These are phyloP conservation scores for Apodemia zela DNA, from an alignment of 2,888 invertebrate species.

Conservation along the genomic window DNA sequence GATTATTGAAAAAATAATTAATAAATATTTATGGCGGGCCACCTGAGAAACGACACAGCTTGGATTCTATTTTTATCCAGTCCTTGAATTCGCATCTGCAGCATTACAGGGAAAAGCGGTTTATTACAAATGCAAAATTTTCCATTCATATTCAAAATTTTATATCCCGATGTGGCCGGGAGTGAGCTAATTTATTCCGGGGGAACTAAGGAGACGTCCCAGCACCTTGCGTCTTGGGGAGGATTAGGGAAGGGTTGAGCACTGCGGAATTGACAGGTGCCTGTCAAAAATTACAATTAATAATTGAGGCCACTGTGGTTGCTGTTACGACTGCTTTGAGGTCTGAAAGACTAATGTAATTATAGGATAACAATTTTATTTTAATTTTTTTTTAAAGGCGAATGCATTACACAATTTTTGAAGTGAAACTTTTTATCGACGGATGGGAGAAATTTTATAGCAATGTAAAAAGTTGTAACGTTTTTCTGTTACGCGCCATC, in stretches of 20 bases:
- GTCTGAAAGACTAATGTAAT: background rate
- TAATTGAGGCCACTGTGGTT: conserved; percentile 69
- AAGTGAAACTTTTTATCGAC: no score
- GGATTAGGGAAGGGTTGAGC: conserved; percentile 76
- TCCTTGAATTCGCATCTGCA: conserved; percentile 70
- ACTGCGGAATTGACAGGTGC: conserved; percentile 78
- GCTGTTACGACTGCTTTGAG: conserved; percentile 32
- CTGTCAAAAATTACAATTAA: conserved; percentile 80
- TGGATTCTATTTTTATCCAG: conserved; percentile 70
- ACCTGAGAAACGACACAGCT: conserved; percentile 70
- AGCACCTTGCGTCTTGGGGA: conserved; percentile 72
- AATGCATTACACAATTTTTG: no score
- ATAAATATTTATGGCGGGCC: conserved; percentile 79
- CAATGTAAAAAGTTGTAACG: no score
- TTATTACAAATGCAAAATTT: conserved; percentile 93
- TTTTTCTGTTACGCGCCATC: no score
- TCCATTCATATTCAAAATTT: conserved; percentile 95
- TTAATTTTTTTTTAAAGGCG: no score
- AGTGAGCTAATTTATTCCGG: conserved; percentile 88
- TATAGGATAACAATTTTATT: background rate
- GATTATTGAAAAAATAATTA: conserved; percentile 81
- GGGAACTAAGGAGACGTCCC: conserved; percentile 71
- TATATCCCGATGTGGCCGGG: conserved; percentile 87
- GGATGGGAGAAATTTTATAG: no score
- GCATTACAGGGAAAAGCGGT: conserved; percentile 80